Conservation (phyloP, 2,797 vertebrate species). For the Pangasius djambal region DNA sequence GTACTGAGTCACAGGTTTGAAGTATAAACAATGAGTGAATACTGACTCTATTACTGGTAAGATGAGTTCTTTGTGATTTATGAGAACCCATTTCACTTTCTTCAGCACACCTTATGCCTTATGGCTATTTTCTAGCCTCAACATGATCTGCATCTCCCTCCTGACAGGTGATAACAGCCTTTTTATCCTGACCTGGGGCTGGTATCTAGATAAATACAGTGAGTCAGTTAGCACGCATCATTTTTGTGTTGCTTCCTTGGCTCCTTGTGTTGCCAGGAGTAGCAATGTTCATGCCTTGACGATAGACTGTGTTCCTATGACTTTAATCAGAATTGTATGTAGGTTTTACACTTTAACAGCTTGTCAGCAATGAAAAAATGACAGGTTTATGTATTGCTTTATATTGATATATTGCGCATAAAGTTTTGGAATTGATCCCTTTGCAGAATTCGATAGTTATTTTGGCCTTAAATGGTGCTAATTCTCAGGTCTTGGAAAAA, state of each 20-base stretch:
- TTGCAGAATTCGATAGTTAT: background rate
- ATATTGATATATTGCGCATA: background rate
- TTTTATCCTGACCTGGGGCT: conserved; percentile 27
- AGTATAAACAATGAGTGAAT: conserved; percentile 1
- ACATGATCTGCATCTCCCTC: conserved; percentile 13
- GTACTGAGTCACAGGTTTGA: conserved; percentile 10
- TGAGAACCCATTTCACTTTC: background rate
- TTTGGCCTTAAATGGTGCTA: conserved; percentile 4
- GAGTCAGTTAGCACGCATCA: conserved; percentile 56
- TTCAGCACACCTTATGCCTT: conserved; percentile 22
- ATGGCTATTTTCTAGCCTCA: conserved; percentile 19
- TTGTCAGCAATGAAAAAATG: background rate
- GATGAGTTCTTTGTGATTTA: background rate
- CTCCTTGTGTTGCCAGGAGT: conserved; percentile 48
- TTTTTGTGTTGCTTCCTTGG: conserved; percentile 40
- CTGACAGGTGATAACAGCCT: conserved; percentile 52
- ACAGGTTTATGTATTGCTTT: background rate
- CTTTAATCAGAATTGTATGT: background rate
- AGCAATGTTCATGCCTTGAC: conserved; percentile 39
- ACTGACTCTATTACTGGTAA: background rate
- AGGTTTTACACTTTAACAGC: background rate
- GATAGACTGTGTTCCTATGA: conserved; percentile 17
- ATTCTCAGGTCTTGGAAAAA: background rate
- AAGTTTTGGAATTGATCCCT: background rate
- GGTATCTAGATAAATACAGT: conserved; percentile 32